phyloP scores from a whole-genome alignment of 2,797 vertebrate species.

The Xerus rutilus region DNA sequence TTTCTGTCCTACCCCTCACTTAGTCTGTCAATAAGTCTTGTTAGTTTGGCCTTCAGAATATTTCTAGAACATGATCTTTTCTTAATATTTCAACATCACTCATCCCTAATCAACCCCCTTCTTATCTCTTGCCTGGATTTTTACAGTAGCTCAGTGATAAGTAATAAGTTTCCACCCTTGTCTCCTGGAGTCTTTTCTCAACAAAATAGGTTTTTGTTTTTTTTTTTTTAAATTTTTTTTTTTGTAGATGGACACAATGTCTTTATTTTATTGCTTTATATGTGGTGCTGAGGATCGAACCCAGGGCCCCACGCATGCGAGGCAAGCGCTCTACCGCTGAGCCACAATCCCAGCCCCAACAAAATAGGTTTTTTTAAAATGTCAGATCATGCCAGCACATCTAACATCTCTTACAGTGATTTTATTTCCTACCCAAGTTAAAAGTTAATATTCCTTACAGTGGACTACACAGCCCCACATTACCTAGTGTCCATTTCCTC shows the following conservation, averaged over 20 bases:
- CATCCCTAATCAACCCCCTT: not conserved
- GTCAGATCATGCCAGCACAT: not conserved
- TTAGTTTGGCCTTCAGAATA: conserved; percentile 8
- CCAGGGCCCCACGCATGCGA: too few species aligned
- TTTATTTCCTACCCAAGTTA: not conserved
- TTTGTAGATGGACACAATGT: too few species aligned
- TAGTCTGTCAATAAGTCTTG: not conserved
- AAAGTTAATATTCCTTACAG: not conserved
- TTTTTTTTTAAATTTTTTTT: too few species aligned
- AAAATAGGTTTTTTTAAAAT: not conserved
- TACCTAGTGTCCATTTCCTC: not conserved
- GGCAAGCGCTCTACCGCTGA: too few species aligned
- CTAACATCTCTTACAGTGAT: not conserved
- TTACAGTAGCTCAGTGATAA: not conserved
- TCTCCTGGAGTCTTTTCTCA: not conserved
- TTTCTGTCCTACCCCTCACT: not conserved
- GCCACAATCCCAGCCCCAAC: too few species aligned
- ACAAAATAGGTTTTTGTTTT: not conserved
- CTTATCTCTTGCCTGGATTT: not conserved
- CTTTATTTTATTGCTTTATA: too few species aligned
- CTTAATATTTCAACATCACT: not conserved
- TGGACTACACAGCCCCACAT: not conserved
- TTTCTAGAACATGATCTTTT: conserved; percentile 14
- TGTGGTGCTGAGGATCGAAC: too few species aligned
- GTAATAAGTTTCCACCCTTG: not conserved